Evolutionary conservation across 2,888 invertebrate species (phyloP), one percentile per base, ranked within the genome.

Genomic region (Orthonevra nobilis): DNA sequence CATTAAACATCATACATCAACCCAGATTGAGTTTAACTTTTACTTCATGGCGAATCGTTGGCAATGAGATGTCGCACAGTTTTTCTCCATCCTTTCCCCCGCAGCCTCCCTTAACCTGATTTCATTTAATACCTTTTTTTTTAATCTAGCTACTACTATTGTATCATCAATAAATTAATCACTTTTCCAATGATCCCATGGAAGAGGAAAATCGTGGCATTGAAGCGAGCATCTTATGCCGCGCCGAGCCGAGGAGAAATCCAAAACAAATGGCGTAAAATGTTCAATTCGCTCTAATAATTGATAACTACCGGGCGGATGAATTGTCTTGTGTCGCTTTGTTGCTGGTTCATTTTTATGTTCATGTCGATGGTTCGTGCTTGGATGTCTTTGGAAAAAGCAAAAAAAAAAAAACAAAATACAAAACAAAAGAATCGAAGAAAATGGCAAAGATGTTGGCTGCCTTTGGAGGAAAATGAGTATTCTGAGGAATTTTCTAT

Each of bases 261-360:
- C 26, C 28, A 46, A 3, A 66, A 66, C 56, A 66, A 64, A 64
- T 64, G 64, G 64, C 52, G 52, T 34, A 52, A 66, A 66, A 34
- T 56, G 44, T 56, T 66, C 56, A 66, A 56, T 66, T 56, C 66
- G 66, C 66, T 66, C 66, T 66, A 66, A 66, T 66, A 66, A 66
- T 66, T 66, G 66, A 66, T 66, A 66, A 66, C 66, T 66, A 56
- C 66, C 66, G 66, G 66, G 46, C 54, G 56, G 46, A 66, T 66
- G 54, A 54, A 54, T 64, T 52, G 64, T 64, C 19, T 34, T 44
- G 38, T 56, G 56, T 42, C 36, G 23, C n/a, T 54, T 56, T 19
- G 54, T 34, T 46, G 30, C 20, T 34, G 15, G 9, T 23, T 23
- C 23, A 4, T 23, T 5, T 3, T 23, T n/a, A 40, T 36, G 20